Base-by-base conservation (phyloP, 2,888 invertebrate species). In the Phorcus lineatus region DNA sequence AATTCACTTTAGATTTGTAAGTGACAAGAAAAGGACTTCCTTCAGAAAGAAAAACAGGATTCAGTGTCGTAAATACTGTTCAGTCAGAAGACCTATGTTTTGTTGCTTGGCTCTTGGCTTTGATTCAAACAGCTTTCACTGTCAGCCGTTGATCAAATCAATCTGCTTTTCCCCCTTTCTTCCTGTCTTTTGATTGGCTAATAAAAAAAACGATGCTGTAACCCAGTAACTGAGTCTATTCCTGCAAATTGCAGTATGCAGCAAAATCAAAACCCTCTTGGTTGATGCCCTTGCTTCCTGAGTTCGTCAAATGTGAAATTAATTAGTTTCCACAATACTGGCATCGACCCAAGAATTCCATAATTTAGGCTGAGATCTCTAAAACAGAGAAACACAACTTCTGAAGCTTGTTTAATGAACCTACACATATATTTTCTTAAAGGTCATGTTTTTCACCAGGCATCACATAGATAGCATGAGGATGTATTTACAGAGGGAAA, bases 141-240 rank as follows among this genome's bases (percentile, higher is more conserved):
- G 70, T 70, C 70, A 70, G 70, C 36, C 19, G 70, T n/a, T 70
- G 70, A 70, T 70, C 17, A 36, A 70, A 70, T 70, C 70, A 70
- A 70, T 70, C 70, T 70, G 70, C 31, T 70, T 70, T 70, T 62
- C 62, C 62, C 62, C 62, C 16, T 62, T 70, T 70, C 70, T 70
- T 40, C 40, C 70, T 40, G 40, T 70, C 70, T 70, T 70, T 70
- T 40, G 70, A 70, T 70, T 70, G 70, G 70, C 36, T 70, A 36
- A 70, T 31, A 70, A 70, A 70, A 70, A 70, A 40, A 19, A 36
- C 31, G 19, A 70, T 13, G 36, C 47, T 13, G 70, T 70, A 70
- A 70, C 70, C 70, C 1, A 36, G 40, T 31, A 36, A 36, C 17
- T 36, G 19, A 31, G 31, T n/a, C n/a, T 36, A 40, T 70, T 19